Evolutionary conservation across 2,113 vertebrate genomes (phyloP), one percentile per base, ranked within the genome.

Genomic region (Setophaga coronata): DNA sequence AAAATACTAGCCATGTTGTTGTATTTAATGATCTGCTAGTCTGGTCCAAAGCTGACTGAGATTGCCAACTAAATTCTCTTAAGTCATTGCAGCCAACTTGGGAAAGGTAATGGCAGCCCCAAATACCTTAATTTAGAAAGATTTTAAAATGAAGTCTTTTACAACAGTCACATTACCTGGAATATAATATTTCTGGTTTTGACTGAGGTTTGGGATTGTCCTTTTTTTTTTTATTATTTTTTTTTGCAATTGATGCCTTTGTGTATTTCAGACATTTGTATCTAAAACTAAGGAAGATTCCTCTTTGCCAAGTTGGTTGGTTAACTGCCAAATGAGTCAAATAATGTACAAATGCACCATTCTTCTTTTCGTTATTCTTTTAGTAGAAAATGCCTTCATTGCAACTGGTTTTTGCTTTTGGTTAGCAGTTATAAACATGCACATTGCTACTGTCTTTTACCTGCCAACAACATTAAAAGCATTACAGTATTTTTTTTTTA

Each of bases 321-420:
- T 84, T 89, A 92, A 56, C 62, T 82, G 72, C 83, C 89, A 94
- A 61, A 79, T 76, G 57, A 84, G 36, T 60, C 83, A 92, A 92
- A 82, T 90, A 73, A 60, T 3, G 0, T 56, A 89, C 45, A 87
- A 95, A 74, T 48, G 28, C 29, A 53, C 69, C n/a, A 40, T 89
- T 92, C 72, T 90, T 88, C 62, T 94, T 94, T 69, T 77, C 31
- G 29, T 78, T 24, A 73, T 40, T 71, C 85, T 94, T 94, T 87
- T 6, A 9, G 50, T 40, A 84, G 72, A 84, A 94, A 95, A 71
- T 66, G 28, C 67, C 91, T 83, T 93, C 51, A n/a, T 26, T 88
- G 50, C 0, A 0, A 21, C 33, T 58, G 12, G 89, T 66, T 56
- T 31, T n/a, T 90, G 43, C 51, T 92, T 91, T 91, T 67, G 61